These are phyloP conservation scores for Physeter macrocephalus DNA, from an alignment of 2,113 vertebrate species.

Conservation along the genomic window DNA sequence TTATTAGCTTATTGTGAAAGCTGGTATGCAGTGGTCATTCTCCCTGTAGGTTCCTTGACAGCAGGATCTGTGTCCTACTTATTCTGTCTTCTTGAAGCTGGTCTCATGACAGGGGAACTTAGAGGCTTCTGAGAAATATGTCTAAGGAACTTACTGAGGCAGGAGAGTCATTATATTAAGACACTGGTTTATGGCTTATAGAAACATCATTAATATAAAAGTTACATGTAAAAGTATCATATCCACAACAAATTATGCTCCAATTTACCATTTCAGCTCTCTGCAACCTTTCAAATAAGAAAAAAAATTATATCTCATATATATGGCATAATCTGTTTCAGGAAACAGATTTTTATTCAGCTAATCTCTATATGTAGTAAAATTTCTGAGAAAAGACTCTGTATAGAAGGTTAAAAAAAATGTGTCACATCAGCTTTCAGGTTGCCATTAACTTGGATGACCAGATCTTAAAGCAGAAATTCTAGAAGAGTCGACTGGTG, in stretches of 20 bases:
- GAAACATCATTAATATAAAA: not conserved
- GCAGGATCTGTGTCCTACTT: not conserved
- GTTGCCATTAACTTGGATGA: not conserved
- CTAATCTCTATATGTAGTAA: not conserved
- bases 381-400: not conserved
- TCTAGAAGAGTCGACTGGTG: not conserved
- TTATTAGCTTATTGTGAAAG: not conserved
- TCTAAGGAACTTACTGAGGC: not conserved
- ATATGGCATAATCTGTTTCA: not conserved
- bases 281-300: not conserved
- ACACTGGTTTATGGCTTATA: not conserved
- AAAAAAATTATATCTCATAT: not conserved
- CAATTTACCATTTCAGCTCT: not conserved
- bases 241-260: not conserved
- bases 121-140: not conserved
- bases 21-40: accelerated
- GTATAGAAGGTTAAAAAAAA: not conserved
- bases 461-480: not conserved
- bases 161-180: not conserved
- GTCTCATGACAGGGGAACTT: not conserved
- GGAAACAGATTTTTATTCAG: not conserved
- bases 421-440: not conserved
- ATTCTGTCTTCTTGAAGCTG: not conserved
- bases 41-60: not conserved
- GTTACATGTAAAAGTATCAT: not conserved